Conservation (phyloP, 2,888 invertebrate species). For the Eulithis testata region DNA sequence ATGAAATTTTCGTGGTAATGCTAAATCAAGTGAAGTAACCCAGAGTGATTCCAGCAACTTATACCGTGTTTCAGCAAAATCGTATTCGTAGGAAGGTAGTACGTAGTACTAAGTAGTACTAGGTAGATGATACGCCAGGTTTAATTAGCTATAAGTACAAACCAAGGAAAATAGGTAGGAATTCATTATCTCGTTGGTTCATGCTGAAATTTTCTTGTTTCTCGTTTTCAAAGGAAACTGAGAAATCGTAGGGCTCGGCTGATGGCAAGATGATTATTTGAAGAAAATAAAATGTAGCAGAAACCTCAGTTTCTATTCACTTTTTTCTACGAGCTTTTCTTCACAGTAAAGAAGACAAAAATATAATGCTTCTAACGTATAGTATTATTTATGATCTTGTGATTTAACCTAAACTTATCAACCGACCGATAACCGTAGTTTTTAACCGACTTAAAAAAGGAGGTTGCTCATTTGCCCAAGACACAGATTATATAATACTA, state of each 20-base stretch:
- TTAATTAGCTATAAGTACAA: conserved; percentile 2
- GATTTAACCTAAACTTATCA: background rate
- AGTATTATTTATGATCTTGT: too few relatives aligned
- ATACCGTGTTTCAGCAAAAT: too few relatives aligned
- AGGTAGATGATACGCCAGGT: too few relatives aligned
- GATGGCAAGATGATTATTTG: background rate
- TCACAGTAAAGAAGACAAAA: background rate
- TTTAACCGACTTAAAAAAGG: background rate
- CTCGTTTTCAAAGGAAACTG: conserved; percentile 5
- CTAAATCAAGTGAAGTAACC: too few relatives aligned
- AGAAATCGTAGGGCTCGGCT: background rate
- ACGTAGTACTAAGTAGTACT: too few relatives aligned
- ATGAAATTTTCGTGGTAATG: too few relatives aligned
- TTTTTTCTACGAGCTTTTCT: background rate
- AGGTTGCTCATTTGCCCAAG: too few relatives aligned
- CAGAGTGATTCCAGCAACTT: too few relatives aligned
- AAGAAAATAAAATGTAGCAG: conserved; percentile 4
- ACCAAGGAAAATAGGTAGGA: background rate
- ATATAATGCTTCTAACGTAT: background rate
- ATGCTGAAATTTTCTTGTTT: conserved; percentile 6
- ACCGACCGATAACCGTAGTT: background rate
- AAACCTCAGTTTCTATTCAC: background rate
- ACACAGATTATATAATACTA: too few relatives aligned
- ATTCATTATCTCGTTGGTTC: conserved; percentile 5
- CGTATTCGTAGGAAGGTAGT: too few relatives aligned